These are phyloP conservation scores for Mactra quadrangularis DNA, from an alignment of 1,140 invertebrate species.

Conservation along the genomic window DNA sequence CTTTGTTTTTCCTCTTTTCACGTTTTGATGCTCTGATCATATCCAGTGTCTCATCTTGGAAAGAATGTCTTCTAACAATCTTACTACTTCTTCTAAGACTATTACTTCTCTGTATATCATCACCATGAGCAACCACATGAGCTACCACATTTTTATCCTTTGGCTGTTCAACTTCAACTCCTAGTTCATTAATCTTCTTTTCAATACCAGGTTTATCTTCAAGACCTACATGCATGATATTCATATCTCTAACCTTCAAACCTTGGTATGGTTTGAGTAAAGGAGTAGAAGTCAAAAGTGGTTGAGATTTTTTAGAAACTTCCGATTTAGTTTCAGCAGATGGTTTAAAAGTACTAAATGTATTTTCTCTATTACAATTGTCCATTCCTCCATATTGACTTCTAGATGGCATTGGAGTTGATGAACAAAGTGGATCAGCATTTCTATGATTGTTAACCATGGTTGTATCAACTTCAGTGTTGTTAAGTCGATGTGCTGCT, in stretches of 20 bases:
- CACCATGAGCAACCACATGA: not conserved
- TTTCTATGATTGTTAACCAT: not conserved
- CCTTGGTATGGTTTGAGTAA: slow-evolving; percentile 20
- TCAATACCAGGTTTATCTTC: slow-evolving; percentile 29
- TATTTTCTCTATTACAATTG: no score
- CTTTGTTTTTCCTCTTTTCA: slow-evolving; percentile 49
- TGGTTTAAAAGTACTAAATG: not conserved
- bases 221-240: not conserved
- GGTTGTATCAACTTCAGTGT: no score
- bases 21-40: slow-evolving; percentile 36
- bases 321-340: not conserved
- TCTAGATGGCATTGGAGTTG: slow-evolving; percentile 9
- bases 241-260: slow-evolving; percentile 49
- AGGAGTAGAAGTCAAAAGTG: slow-evolving; percentile 47
- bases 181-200: not conserved
- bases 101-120: not conserved
- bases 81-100: not conserved
- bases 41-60: not conserved
- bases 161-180: not conserved
- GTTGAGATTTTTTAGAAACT: slow-evolving; percentile 8
- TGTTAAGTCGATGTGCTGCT: no score
- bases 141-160: not conserved
- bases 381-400: not conserved
- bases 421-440: slow-evolving; percentile 39
- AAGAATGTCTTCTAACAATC: not conserved